A percentile compares a stretch with the other conserved stretches of the same genome.
Evolutionary conservation across 2,113 vertebrate genomes (phyloP).

Genomic region (Harpagus bidentatus): DNA sequence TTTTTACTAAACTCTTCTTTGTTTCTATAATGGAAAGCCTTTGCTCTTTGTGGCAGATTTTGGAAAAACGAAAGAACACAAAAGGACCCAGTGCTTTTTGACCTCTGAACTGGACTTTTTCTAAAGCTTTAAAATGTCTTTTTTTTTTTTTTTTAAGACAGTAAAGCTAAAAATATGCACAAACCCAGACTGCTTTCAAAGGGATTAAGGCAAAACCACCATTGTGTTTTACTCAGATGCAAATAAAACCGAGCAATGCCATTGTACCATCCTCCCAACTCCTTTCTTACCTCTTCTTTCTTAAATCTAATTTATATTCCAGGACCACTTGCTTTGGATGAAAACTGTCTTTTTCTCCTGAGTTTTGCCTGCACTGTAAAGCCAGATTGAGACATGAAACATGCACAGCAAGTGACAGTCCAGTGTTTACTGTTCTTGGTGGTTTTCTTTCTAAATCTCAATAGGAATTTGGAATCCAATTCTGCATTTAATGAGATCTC

Average conservation of each 20-base stretch:
- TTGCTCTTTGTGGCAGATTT: not conserved
- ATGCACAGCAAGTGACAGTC: not conserved
- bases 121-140: not conserved
- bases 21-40: not conserved
- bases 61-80: not conserved
- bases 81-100: not conserved
- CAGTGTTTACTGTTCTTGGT: not conserved
- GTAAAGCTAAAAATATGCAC: not conserved
- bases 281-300: not conserved
- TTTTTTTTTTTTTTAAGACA: not conserved
- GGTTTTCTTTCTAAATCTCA: not conserved
- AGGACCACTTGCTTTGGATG: not conserved
- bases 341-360: not conserved
- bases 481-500: slow-evolving; percentile 20
- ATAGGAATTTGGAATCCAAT: not conserved
- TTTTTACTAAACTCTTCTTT: not conserved
- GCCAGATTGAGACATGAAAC: not conserved
- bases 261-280: not conserved
- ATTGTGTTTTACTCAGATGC: accelerated
- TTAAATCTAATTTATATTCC: not conserved
- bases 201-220: not conserved
- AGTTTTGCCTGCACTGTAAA: not conserved
- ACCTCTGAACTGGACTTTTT: not conserved
- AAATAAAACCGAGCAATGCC: not conserved
- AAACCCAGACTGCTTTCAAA: not conserved